A percentile compares a stretch with the other conserved stretches of the same genome.
phyloP scores from a whole-genome alignment of 1,140 invertebrate species.

The Holotrichia oblita region DNA sequence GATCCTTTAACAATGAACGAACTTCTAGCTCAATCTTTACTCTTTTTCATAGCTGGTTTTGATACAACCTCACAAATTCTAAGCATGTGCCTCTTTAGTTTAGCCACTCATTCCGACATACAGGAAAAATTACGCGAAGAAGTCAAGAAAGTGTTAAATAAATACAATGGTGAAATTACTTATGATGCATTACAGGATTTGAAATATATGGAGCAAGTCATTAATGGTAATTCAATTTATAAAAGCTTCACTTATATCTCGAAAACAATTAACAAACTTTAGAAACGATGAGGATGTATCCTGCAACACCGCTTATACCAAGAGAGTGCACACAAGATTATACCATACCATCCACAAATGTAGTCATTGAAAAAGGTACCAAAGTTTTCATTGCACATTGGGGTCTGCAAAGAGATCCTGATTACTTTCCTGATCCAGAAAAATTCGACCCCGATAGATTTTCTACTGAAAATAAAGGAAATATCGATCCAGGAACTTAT shows the following conservation, averaged over 20 bases:
- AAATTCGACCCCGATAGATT: conserved; percentile 30
- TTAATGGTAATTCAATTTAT: not conserved
- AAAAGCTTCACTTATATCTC: too few species aligned
- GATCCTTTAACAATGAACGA: conserved; percentile 36
- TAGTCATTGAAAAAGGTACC: conserved; percentile 5
- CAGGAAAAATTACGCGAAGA: conserved; percentile 62
- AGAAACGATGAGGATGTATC: conserved; percentile 36
- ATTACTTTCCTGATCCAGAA: conserved; percentile 4
- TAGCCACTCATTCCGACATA: conserved; percentile 61
- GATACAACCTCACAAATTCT: conserved; percentile 62
- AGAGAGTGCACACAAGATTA: conserved; percentile 31
- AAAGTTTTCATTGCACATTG: not conserved
- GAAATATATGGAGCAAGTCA: conserved; percentile 28
- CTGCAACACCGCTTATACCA: not conserved
- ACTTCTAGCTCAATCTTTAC: conserved; percentile 37
- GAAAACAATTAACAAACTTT: not conserved
- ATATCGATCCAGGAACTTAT: not conserved
- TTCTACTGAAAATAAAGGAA: conserved; percentile 15
- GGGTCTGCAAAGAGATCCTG: conserved; percentile 24
- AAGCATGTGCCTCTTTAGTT: conserved; percentile 61
- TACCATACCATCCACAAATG: not conserved
- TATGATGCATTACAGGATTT: conserved; percentile 60
- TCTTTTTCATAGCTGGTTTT: conserved; percentile 61
- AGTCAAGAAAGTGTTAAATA: conserved; percentile 59
- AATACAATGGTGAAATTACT: conserved; percentile 62